Evolutionary conservation across 2,797 vertebrate genomes (phyloP), one percentile per base, ranked within the genome.

Genomic region (Darevskia mixta): DNA sequence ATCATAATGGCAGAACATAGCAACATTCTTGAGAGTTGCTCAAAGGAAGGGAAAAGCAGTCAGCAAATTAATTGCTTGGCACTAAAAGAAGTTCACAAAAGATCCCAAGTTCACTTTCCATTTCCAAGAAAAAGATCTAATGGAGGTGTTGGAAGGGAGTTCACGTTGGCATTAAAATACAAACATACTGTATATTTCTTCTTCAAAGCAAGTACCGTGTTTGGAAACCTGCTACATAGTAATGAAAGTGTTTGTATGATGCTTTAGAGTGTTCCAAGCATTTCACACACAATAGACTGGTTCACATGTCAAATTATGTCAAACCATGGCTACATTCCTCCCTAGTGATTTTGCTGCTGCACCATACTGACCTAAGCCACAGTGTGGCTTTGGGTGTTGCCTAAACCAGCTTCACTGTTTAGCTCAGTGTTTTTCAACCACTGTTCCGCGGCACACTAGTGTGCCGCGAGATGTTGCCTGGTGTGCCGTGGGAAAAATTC

Each of bases 81-180:
- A 27, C 2, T 87, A 73, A 66, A 49, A 32, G 5, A 10, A 49
- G 23, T 23, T 49, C 55, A 29, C 55, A 84, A 18, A 23, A 8
- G 27, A 86, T 79, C 2, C 61, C 32, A 0, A 75, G 20, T 84
- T 43, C 80, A 89, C 3, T 35, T 79, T 61, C 1, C 0, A 25
- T 85, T 88, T 80, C 61, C 32, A 43, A 79, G 25, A n/a, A 32
- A 38, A 88, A 79, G 27, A 69, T 29, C 29, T 73, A 80, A n/a
- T 35, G 9, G 43, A 35, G 18, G 61, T 85, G 18, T 49, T 64
- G 87, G 66, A 0, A 86, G 20, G 25, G 3, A 32, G 41, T 25
- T 20, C 82, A 45, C 5, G 58, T 15, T 84, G 38, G 29, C 84
- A 77, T 86, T 41, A 38, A 61, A 78, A 87, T 32, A 86, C 2